Base-by-base conservation (phyloP, 2,113 vertebrate species). In the Colistium nudipinnis region DNA sequence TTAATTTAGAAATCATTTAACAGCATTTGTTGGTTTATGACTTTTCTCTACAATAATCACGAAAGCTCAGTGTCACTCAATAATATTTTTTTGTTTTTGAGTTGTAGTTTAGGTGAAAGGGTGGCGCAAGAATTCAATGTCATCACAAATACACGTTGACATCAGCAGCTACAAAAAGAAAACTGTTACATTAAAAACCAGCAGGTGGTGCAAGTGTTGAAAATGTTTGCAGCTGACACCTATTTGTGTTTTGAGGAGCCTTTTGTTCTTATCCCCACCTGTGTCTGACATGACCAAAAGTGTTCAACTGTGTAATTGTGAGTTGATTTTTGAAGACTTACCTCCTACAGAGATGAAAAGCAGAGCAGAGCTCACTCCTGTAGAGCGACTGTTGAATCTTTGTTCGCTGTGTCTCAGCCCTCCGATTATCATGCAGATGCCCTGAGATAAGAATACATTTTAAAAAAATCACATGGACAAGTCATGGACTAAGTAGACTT, bases 361-460 rank as follows among this genome's bases (percentile, higher is more conserved):
- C 75, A 97, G 70, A 0, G 94, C 93, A 0, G 94, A 93, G 89
- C 95, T 94, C 72, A 96, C 94, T 0, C 94, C 95, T 0, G 93
- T 92, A 0, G 94, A 96, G 22, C 94, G 92, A 62, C 95, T 96
- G 92, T 95, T 96, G 85, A 96, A 96, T 16, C 91, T 85, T 83
- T 96, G 95, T 80, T 97, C 95, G 35, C 91, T 92, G 90, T 96
- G 95, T 77, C 81, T 91, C 79, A 94, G 90, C 13, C 95, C 96
- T 16, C 95, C 95, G 0, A 96, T 95, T 27, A 97, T 93, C 96
- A 96, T 96, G 74, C 95, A 95, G 59, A 96, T 81, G 1, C 95
- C 95, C 96, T 96, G 47, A 82, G 47, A 81, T 20, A 71, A 27
- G 63, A 31, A n/a, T n/a, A n/a, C n/a, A n/a, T n/a, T n/a, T n/a